Base-by-base conservation (phyloP, 1,140 invertebrate species). In the Pissodes strobi region DNA sequence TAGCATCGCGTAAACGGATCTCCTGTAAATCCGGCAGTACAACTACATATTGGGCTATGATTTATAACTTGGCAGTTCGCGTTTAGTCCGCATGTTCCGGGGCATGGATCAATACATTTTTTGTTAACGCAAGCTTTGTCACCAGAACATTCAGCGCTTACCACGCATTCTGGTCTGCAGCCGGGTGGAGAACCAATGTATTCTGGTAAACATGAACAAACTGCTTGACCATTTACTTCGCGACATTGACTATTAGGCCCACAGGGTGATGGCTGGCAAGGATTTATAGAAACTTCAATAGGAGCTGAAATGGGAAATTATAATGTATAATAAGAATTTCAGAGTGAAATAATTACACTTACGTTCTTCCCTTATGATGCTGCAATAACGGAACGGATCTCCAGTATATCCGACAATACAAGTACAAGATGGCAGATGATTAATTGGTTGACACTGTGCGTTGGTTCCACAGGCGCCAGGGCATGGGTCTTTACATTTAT, bases 261-360 rank as follows among this genome's bases (percentile, higher is more conserved):
- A 78, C 90, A 92, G 38, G 90, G 90, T 27, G 88, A 89, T 66
- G 89, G 89, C 75, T 86, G 79, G 74, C 90, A 92, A 2, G 89
- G 89, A 76, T 90, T 67, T 10, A 34, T 46, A n/a, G 45, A 23
- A n/a, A 18, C 79, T 69, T 71, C 27, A 69, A 69, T 1, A 17
- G 56, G 30, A 45, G 39, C 63, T 64, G 51, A 80, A 76, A 68
- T 74, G 73, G 76, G 81, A 12, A 68, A 38, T 38, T 64, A 41
- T 49, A 25, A 66, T 39, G 62, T 18, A 46, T 17, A 22, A 12
- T n/a, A 9, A 9, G 19, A 13, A 18, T 37, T 30, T n/a, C 21
- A 53, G 79, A 57, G 82, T 41, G 4, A 15, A 41, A 68, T 52
- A 46, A 27, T 45, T 19, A 74, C 89, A 45, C 55, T 57, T 45